Evolutionary conservation across 2,113 vertebrate species (phyloP).

Genomic region (Rhea americana): DNA sequence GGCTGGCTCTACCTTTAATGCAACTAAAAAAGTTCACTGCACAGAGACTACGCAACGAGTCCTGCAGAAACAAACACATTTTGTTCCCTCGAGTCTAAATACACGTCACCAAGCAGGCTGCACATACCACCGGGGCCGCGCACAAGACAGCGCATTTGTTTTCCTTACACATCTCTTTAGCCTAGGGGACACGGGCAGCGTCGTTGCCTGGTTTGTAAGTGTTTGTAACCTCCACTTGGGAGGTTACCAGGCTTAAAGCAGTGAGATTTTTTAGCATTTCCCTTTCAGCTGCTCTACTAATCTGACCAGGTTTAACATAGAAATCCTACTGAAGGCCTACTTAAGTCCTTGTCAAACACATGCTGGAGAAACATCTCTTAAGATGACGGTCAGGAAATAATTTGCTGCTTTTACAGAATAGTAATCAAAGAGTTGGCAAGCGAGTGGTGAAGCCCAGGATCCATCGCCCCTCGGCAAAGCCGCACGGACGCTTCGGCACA

Average conservation of each 20-base stretch:
- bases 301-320: background rate
- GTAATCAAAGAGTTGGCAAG: slow-evolving; percentile 15
- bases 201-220: background rate
- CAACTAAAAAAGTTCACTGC: slow-evolving; percentile 1
- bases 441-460: background rate
- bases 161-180: background rate
- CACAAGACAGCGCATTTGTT: background rate
- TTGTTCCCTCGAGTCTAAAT: slow-evolving; percentile 2
- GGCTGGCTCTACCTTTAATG: background rate
- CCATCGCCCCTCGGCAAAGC: background rate
- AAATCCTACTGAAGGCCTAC: background rate
- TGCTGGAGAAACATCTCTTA: background rate
- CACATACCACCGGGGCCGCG: slow-evolving; percentile 6
- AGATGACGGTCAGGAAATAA: background rate
- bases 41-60: background rate
- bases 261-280: background rate
- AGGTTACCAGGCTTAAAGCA: background rate
- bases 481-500: background rate
- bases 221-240: background rate
- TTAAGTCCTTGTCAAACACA: background rate
- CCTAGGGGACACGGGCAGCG: background rate
- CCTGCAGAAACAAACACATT: slow-evolving; percentile 5
- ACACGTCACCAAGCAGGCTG: background rate
- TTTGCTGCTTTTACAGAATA: background rate
- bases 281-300: background rate